These are phyloP conservation scores for Drosophila funebris DNA, from an alignment of 1,140 invertebrate genomes.

Conservation along the genomic window DNA sequence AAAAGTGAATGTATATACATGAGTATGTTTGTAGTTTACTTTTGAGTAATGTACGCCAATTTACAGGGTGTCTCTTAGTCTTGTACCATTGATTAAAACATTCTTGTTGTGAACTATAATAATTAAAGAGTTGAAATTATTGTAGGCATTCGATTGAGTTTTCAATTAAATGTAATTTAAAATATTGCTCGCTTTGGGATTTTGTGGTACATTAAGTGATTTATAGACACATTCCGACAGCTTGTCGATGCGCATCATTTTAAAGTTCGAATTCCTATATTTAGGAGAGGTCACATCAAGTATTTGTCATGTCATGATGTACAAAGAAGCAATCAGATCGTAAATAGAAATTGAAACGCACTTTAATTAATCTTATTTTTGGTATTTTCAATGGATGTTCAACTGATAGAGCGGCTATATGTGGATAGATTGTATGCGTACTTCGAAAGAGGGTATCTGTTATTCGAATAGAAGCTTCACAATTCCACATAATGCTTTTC, in stretches of 20 bases:
- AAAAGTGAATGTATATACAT: constrained; percentile 16
- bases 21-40: background rate
- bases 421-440: background rate
- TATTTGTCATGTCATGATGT: constrained; percentile 3
- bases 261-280: background rate
- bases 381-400: background rate
- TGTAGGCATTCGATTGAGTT: background rate
- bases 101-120: background rate
- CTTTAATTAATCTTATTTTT: background rate
- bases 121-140: constrained; percentile 10
- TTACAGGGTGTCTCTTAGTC: constrained; percentile 1
- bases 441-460: background rate
- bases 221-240: background rate
- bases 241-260: constrained; percentile 7
- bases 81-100: background rate
- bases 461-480: background rate
- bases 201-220: constrained; percentile 22
- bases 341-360: constrained; percentile 12
- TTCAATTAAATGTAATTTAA: constrained; percentile 17
- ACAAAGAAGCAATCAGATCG: constrained; percentile 6
- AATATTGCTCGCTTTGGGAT: constrained; percentile 6
- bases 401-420: background rate
- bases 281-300: background rate
- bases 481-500: background rate
- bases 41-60: background rate